A percentile compares a stretch with the other conserved stretches of the same genome.
Evolutionary conservation across 2,888 invertebrate genomes (phyloP).

Genomic region (Tiliacea citrago): DNA sequence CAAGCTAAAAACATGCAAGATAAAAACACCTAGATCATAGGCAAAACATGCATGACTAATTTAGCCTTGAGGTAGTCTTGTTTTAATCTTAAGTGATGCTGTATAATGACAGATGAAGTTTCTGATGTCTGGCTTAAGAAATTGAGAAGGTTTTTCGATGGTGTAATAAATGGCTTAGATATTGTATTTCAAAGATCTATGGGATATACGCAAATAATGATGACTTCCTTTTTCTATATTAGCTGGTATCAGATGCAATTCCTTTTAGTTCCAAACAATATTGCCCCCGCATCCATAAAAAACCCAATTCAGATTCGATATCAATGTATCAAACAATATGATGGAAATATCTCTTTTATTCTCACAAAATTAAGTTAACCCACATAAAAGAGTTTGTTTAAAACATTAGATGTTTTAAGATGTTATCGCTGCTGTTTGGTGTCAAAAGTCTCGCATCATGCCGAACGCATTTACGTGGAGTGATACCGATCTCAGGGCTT

Average conservation of each 20-base stretch:
- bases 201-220: constrained; percentile 24
- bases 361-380: constrained; percentile 88
- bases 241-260: constrained; percentile 54
- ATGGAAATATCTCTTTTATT: constrained; percentile 85
- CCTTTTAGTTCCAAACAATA: constrained; percentile 48
- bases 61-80: constrained; percentile 67
- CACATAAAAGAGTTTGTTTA: constrained; percentile 90
- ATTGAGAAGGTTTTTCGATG: constrained; percentile 27
- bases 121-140: constrained; percentile 41
- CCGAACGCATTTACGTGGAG: constrained; percentile 85
- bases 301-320: constrained; percentile 70
- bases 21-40: constrained; percentile 79
- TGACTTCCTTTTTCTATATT: constrained; percentile 49
- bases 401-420: constrained; percentile 90
- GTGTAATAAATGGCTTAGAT: neutral
- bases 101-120: constrained; percentile 58
- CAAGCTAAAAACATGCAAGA: constrained; percentile 65
- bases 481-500: constrained; percentile 86
- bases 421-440: constrained; percentile 88
- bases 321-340: constrained; percentile 82
- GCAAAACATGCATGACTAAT: constrained; percentile 81
- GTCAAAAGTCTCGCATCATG: constrained; percentile 90
- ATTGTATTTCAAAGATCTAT: neutral
- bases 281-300: constrained; percentile 66
- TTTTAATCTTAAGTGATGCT: constrained; percentile 69